Evolutionary conservation across 2,888 invertebrate species (phyloP).

Genomic region (Elmis aenea): DNA sequence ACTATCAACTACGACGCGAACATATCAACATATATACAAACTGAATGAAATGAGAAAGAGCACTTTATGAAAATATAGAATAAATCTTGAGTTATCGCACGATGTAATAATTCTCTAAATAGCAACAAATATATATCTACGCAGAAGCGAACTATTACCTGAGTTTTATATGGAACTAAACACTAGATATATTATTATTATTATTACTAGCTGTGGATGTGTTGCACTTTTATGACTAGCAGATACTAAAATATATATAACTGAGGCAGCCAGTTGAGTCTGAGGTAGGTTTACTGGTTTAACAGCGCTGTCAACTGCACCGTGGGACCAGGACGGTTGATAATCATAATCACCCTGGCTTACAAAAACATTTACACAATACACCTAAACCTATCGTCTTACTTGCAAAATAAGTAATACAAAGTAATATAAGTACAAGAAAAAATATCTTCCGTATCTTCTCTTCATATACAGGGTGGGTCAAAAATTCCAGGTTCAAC

Average conservation of each 20-base stretch:
- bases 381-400: conserved; percentile 18
- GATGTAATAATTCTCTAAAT: conserved; percentile 22
- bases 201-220: conserved; percentile 23
- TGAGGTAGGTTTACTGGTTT: conserved; percentile 21
- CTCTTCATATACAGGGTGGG: too few species aligned
- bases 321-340: conserved; percentile 28
- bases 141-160: conserved; percentile 21
- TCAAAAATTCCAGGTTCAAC: too few species aligned
- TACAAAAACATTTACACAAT: conserved; percentile 20
- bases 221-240: conserved; percentile 29
- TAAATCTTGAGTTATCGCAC: too few species aligned
- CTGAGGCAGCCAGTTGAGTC: conserved; percentile 31
- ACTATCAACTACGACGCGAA: too few species aligned
- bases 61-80: too few species aligned
- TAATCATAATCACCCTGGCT: conserved; percentile 27
- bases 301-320: conserved; percentile 11
- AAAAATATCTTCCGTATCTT: conserved; percentile 24
- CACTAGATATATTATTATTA: conserved; percentile 26
- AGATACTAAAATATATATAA: conserved; percentile 23
- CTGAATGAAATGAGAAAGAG: too few species aligned
- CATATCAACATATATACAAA: too few species aligned
- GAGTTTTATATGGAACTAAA: conserved; percentile 22
- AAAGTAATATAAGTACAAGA: conserved; percentile 34
- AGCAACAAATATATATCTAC: conserved; percentile 22
- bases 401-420: conserved; percentile 27